Evolutionary conservation across 2,113 vertebrate species (phyloP).

Genomic region (Spea bombifrons): DNA sequence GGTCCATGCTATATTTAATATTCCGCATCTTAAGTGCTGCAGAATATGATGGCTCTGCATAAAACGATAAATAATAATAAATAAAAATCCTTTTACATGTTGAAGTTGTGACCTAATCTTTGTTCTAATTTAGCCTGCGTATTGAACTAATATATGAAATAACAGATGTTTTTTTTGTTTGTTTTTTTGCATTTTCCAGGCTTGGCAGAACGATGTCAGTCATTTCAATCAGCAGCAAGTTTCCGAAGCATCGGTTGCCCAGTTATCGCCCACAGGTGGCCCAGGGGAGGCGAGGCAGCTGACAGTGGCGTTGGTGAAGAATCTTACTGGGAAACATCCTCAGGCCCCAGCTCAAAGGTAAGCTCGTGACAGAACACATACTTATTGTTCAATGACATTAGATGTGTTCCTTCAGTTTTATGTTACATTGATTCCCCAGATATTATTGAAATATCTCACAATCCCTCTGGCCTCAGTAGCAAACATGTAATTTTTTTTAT

Average conservation of each 20-base stretch:
- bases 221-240: slow-evolving; percentile 61
- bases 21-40: too few species aligned
- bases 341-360: slow-evolving; percentile 84
- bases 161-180: background rate
- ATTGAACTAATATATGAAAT: too few species aligned
- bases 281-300: slow-evolving; percentile 66
- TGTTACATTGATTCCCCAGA: slow-evolving; percentile 87
- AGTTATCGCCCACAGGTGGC: slow-evolving; percentile 62
- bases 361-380: slow-evolving; percentile 81
- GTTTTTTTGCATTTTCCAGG: slow-evolving; percentile 58
- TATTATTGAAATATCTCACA: slow-evolving; percentile 87
- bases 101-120: too few species aligned
- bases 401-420: slow-evolving; percentile 89
- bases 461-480: slow-evolving; percentile 77
- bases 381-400: slow-evolving; percentile 95
- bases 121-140: too few species aligned
- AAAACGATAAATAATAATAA: too few species aligned
- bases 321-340: slow-evolving; percentile 74
- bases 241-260: slow-evolving; percentile 62
- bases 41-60: too few species aligned
- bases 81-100: too few species aligned
- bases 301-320: slow-evolving; percentile 77
- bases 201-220: slow-evolving; percentile 57
- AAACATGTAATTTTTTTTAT: slow-evolving; percentile 57
- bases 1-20: too few species aligned